Conservation (phyloP, 1,140 invertebrate genomes). For the Aphelenchoides avenae region DNA sequence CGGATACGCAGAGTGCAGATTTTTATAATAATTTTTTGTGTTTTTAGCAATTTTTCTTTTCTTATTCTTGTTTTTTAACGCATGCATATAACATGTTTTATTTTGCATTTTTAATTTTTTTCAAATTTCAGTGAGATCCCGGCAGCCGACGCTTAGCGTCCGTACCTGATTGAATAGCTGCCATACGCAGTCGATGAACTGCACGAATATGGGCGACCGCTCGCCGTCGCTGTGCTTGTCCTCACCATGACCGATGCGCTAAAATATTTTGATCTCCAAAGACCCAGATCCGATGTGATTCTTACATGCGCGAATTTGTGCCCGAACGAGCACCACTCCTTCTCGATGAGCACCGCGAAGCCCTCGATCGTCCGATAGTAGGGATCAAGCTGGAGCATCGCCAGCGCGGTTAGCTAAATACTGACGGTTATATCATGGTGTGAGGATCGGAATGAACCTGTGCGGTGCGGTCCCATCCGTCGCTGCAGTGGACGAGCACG, state of each 20-base stretch:
- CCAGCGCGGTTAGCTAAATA: constrained; percentile 77
- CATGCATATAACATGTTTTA: too few species aligned
- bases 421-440: too few species aligned
- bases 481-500: constrained; percentile 94
- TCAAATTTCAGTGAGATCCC: too few species aligned
- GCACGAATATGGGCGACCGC: constrained; percentile 92
- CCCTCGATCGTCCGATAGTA: constrained; percentile 87
- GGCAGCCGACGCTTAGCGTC: too few species aligned
- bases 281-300: too few species aligned
- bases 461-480: constrained; percentile 97
- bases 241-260: constrained; percentile 94
- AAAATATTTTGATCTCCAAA: too few species aligned
- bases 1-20: too few species aligned
- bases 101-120: too few species aligned
- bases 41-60: too few species aligned
- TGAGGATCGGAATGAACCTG: constrained; percentile 21
- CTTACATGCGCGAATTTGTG: constrained; percentile 96
- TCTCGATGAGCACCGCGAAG: constrained; percentile 94
- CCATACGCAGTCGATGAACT: constrained; percentile 98
- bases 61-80: too few species aligned
- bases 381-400: constrained; percentile 87
- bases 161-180: constrained; percentile 70
- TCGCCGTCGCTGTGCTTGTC: constrained; percentile 94
- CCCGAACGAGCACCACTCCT: constrained; percentile 98
- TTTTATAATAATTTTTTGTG: too few species aligned